Evolutionary conservation across 2,888 invertebrate species (phyloP).

Genomic region (Acleris sparsana): DNA sequence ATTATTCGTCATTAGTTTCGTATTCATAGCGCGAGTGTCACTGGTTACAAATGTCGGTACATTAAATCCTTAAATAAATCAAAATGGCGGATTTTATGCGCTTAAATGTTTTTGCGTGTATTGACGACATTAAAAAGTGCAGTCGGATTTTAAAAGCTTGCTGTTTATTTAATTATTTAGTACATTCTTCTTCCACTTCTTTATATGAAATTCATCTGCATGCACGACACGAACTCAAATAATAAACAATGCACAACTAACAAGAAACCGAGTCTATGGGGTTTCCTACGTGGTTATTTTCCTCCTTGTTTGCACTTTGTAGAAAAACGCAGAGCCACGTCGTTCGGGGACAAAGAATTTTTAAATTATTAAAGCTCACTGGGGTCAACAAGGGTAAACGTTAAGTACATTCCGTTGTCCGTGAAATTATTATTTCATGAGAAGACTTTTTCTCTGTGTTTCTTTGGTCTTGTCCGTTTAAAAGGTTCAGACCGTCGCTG

Average conservation of each 20-base stretch:
- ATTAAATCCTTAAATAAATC: too few species aligned
- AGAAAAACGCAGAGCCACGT: constrained; percentile 23
- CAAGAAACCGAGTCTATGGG: constrained; percentile 22
- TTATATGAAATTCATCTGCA: too few species aligned
- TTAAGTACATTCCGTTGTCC: constrained; percentile 51
- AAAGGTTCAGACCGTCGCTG: constrained; percentile 3
- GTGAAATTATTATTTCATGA: constrained; percentile 35
- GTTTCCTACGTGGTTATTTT: constrained; percentile 30
- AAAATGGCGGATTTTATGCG: too few species aligned
- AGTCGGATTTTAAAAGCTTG: too few species aligned
- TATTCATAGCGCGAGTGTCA: too few species aligned
- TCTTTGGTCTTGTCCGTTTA: constrained; percentile 7
- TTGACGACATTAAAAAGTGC: too few species aligned
- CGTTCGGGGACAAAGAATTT: constrained; percentile 39
- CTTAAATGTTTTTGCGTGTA: too few species aligned
- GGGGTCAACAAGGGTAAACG: constrained; percentile 49
- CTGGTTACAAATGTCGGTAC: too few species aligned
- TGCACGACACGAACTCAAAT: neutral
- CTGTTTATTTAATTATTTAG: neutral
- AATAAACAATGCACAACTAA: constrained; percentile 16
- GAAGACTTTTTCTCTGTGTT: constrained; percentile 18
- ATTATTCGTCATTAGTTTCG: too few species aligned
- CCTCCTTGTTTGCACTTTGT: constrained; percentile 29
- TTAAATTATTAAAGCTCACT: constrained; percentile 52
- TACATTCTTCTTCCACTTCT: too few species aligned